Base-by-base conservation (phyloP, 1,140 invertebrate genomes). In the Lutraria rhynchaena region DNA sequence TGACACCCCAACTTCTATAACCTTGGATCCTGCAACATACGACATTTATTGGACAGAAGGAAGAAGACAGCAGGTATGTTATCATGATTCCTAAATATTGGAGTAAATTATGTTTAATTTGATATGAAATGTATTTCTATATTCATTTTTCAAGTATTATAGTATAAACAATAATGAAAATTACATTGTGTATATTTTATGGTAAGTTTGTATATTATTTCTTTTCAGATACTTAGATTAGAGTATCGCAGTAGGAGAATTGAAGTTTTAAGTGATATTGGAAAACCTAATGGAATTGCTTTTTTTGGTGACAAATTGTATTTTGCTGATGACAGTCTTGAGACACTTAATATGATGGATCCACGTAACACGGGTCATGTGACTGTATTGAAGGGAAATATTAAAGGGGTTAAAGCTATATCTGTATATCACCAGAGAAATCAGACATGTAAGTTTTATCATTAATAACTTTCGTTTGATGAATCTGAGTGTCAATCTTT, bases 281-380 rank as follows among this genome's bases (percentile, higher is more conserved):
- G 85, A 22, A 83, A 74, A 15, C 97, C 98, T 0, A 95, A 95
- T 89, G 95, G 97, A 9, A 92, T 99, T 9, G 96, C 96, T 1
- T 95, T 99, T 0, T 94, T 97, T 9, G 96, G 97, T 44, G 96
- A 95, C 49, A 93, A 95, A 58, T 92, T 99, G 0, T 99, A 97
- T 89, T 97, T 97, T 83, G 91, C 99, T 11, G 98, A 99, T 92
- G 95, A 97, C 0, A 93, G 94, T 0, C 98, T 97, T 89, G 88
- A 91, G 75, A 81, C 84, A 2, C 86, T 91, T 24, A 86, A 83
- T 35, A 70, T 44, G 1, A 61, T 85, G 3, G 60, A 82, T 13
- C 71, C 83, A 29, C 31, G 29, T 19, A 58, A 69, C n/a, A 46
- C 46, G 11, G 63, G 74, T 9, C 61, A n/a, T 27, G 60, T 53